Percentiles rank a stretch among this genome's conserved stretches.
Evolutionary conservation across 1,140 invertebrate genomes (phyloP).

Genomic region (Lepidurus packardi): DNA sequence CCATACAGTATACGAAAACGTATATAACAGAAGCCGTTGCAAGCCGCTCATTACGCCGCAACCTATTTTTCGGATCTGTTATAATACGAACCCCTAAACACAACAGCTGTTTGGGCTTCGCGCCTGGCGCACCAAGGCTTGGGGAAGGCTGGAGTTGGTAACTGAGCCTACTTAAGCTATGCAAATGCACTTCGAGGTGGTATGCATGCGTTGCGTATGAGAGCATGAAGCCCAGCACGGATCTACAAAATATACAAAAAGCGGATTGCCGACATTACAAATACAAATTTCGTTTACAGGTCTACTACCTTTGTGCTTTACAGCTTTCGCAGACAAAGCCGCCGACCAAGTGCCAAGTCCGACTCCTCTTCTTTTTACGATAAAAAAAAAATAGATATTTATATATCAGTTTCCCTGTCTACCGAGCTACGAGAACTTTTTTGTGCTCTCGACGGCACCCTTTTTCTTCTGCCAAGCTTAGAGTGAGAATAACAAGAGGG

Average conservation of each 20-base stretch:
- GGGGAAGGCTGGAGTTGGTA: not conserved
- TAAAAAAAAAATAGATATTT: not conserved
- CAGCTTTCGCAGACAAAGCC: not conserved
- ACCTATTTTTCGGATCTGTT: not conserved
- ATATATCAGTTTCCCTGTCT: no score
- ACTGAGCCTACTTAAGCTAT: constrained; percentile 3
- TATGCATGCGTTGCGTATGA: not conserved
- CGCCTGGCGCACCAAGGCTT: not conserved
- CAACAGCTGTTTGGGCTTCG: not conserved
- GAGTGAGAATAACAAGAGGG: constrained; percentile 9
- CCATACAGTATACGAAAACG: not conserved
- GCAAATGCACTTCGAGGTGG: not conserved
- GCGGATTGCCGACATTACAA: constrained; percentile 7
- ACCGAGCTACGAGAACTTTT: not conserved
- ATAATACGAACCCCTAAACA: not conserved
- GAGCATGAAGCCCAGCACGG: not conserved
- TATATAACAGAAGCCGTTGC: not conserved
- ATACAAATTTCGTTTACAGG: not conserved
- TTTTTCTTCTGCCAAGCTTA: not conserved
- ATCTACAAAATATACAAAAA: not conserved
- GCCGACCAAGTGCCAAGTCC: not conserved
- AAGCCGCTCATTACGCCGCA: not conserved
- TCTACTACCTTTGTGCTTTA: not conserved
- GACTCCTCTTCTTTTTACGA: not conserved
- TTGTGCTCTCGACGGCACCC: not conserved